Percentiles rank a stretch among this genome's conserved stretches.
phyloP scores from a whole-genome alignment of 2,113 vertebrate species.

The Dasyprocta punctata region DNA sequence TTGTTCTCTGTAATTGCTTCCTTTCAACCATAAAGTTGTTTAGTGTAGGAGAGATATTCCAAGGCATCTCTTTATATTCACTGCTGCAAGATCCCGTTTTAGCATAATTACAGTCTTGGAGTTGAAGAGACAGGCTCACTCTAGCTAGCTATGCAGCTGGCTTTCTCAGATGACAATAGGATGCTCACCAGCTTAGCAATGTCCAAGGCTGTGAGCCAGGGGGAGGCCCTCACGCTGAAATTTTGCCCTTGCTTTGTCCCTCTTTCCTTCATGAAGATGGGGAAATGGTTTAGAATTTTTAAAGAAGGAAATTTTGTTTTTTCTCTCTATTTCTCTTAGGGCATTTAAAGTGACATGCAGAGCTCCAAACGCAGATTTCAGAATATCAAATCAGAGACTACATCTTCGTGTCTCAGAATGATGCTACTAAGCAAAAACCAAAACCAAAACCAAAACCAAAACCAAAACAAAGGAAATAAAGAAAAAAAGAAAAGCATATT shows the following conservation, averaged over 20 bases:
- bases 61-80: conserved; percentile 78
- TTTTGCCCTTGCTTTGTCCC: conserved; percentile 63
- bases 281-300: conserved; percentile 50
- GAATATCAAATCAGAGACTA: conserved; percentile 40
- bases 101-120: conserved; percentile 82
- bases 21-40: conserved; percentile 81
- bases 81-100: conserved; percentile 79
- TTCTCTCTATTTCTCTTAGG: neutral
- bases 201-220: conserved; percentile 11
- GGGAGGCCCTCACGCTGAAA: conserved; percentile 63
- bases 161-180: conserved; percentile 73
- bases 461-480: neutral
- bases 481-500: neutral
- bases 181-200: conserved; percentile 48
- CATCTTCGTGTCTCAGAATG: conserved; percentile 1
- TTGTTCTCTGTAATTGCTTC: conserved; percentile 80
- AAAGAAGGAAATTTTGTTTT: neutral
- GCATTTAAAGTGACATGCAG: conserved; percentile 13
- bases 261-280: conserved; percentile 39
- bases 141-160: conserved; percentile 78
- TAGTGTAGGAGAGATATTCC: conserved; percentile 75
- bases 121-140: conserved; percentile 70
- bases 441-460: neutral
- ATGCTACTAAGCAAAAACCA: neutral
- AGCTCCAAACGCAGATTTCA: conserved; percentile 29